Percentiles rank a stretch among this genome's conserved stretches.
Conservation (phyloP, 1,140 invertebrate species). For the Panagrolaimus sp. region DNA sequence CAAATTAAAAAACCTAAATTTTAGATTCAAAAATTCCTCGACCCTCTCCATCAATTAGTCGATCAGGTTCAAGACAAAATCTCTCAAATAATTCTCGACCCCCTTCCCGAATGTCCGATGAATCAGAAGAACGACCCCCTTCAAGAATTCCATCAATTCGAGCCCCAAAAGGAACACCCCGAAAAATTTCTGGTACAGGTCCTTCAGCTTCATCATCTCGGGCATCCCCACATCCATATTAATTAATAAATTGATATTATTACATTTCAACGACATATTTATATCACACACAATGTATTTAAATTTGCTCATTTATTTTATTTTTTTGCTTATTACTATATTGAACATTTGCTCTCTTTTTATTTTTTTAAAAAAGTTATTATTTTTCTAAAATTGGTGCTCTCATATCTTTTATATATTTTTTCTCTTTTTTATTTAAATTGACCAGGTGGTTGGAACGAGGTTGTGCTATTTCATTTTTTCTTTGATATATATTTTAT, state of each 20-base stretch:
- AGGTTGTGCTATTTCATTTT: constrained; percentile 1
- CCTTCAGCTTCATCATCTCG: neutral
- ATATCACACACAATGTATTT: neutral
- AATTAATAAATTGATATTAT: neutral
- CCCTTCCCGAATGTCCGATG: constrained; percentile 9
- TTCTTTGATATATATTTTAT: too few relatives aligned
- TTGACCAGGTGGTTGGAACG: constrained; percentile 15
- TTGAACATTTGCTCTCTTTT: neutral
- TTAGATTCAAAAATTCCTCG: constrained; percentile 24
- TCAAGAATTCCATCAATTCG: constrained; percentile 7
- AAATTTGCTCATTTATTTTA: too few relatives aligned
- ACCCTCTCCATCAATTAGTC: constrained; percentile 6
- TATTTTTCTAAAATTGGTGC: constrained; percentile 5
- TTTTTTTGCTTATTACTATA: neutral
- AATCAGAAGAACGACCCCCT: constrained; percentile 1
- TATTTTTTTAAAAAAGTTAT: neutral
- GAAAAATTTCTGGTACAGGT: neutral
- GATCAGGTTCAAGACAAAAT: neutral
- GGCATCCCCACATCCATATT: neutral
- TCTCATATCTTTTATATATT: constrained; percentile 9
- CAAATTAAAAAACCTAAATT: neutral
- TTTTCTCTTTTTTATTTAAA: too few relatives aligned
- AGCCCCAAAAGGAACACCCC: neutral
- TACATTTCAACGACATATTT: too few relatives aligned
- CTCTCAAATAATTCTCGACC: neutral